These are phyloP conservation scores for Carapus acus DNA, from an alignment of 2,797 vertebrate species.

Conservation along the genomic window DNA sequence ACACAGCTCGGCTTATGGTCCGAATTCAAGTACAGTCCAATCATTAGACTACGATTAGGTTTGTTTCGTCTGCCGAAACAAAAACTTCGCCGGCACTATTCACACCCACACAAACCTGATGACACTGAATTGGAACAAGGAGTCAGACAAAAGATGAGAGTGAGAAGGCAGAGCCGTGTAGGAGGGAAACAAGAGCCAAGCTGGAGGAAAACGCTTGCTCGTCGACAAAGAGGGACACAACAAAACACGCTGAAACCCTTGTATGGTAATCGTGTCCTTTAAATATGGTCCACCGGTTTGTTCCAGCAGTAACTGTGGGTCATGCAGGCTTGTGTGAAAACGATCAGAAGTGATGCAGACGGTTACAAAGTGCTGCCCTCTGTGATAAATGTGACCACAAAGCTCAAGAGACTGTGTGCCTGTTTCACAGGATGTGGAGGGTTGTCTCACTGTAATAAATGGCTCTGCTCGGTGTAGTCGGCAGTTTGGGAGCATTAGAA, in stretches of 20 bases:
- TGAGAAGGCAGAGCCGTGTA: too few relatives aligned
- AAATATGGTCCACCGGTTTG: constrained; percentile 1
- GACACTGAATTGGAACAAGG: too few relatives aligned
- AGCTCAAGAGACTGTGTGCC: constrained; percentile 39
- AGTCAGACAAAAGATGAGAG: too few relatives aligned
- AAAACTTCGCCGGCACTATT: too few relatives aligned
- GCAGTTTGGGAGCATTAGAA: constrained; percentile 64
- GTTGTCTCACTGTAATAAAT: constrained; percentile 55
- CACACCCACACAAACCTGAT: too few relatives aligned
- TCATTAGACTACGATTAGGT: too few relatives aligned
- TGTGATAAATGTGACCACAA: constrained; percentile 37
- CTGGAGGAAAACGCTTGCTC: too few relatives aligned
- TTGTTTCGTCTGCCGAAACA: too few relatives aligned
- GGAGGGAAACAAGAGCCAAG: too few relatives aligned
- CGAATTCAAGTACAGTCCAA: too few relatives aligned
- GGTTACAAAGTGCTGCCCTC: constrained; percentile 33
- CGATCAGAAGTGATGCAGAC: constrained; percentile 39
- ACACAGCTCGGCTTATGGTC: too few relatives aligned
- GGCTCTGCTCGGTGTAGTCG: constrained; percentile 46
- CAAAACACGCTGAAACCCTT: not conserved
- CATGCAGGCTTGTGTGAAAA: constrained; percentile 3
- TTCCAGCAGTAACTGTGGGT: constrained; percentile 28
- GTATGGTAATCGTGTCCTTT: not conserved
- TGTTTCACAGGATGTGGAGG: constrained; percentile 37
- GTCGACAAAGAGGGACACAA: not conserved